A percentile compares a stretch with the other conserved stretches of the same genome.
phyloP scores from a whole-genome alignment of 1,140 invertebrate species.

The Panulirus ornatus region DNA sequence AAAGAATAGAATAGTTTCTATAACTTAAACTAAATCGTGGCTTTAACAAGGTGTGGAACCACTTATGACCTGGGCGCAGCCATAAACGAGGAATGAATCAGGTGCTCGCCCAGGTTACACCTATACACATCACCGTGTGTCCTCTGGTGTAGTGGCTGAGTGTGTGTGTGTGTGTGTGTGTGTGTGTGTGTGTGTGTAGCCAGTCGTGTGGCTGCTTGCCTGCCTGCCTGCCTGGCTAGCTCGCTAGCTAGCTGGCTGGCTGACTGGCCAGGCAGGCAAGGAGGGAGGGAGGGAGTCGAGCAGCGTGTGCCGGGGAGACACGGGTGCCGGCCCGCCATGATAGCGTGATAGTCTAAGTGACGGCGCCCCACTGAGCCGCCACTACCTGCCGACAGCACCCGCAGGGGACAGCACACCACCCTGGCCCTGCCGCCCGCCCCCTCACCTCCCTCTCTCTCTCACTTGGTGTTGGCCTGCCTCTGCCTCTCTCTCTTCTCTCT shows the following conservation, averaged over 20 bases:
- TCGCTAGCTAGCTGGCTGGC: neutral
- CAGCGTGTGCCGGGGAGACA: neutral
- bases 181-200: no score
- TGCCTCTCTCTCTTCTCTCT: neutral
- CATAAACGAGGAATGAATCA: no score
- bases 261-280: neutral
- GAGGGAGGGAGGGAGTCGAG: neutral
- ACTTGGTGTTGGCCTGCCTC: neutral
- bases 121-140: no score
- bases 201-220: no score
- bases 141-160: no score
- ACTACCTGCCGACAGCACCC: constrained; percentile 66
- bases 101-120: no score
- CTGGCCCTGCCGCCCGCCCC: constrained; percentile 3
- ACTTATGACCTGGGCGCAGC: no score
- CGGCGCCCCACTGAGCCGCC: constrained; percentile 64
- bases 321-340: constrained; percentile 33
- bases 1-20: no score
- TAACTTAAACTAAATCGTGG: no score
- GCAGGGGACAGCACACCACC: neutral
- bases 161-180: no score
- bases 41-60: no score
- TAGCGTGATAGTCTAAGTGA: constrained; percentile 71
- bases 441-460: neutral
- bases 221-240: no score